Evolutionary conservation across 1,140 invertebrate genomes (phyloP).

Genomic region (Danaus melanippus): DNA sequence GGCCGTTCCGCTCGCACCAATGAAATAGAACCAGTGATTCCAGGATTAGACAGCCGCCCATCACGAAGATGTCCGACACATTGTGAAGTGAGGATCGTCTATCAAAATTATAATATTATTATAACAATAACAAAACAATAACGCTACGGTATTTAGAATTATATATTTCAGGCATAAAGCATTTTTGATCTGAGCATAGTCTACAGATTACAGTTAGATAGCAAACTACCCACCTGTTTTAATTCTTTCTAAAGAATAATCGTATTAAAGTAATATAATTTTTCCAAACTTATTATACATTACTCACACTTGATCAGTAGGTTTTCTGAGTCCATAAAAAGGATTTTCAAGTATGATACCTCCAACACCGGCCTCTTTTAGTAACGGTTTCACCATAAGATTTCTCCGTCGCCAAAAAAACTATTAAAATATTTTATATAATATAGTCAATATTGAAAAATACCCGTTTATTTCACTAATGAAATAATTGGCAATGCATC

Average conservation of each 20-base stretch:
- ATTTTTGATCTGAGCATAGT: no score
- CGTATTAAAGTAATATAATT: constrained; percentile 4
- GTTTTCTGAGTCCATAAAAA: constrained; percentile 95
- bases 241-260: not conserved
- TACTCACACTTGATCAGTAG: constrained; percentile 90
- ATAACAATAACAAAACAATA: not conserved
- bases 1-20: constrained; percentile 92
- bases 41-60: constrained; percentile 97
- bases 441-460: no score
- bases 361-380: constrained; percentile 92
- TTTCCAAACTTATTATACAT: constrained; percentile 5
- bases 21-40: constrained; percentile 94
- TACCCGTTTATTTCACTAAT: no score
- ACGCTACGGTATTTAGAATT: no score
- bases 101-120: constrained; percentile 18
- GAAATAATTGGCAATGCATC: no score
- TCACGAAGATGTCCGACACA: constrained; percentile 98
- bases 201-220: no score
- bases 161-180: no score
- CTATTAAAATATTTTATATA: constrained; percentile 65
- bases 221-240: no score
- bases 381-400: constrained; percentile 90
- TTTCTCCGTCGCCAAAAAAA: constrained; percentile 92
- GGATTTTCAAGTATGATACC: constrained; percentile 98
- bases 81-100: constrained; percentile 94